phyloP scores from a whole-genome alignment of 2,888 invertebrate genomes.

The Elegia similella region DNA sequence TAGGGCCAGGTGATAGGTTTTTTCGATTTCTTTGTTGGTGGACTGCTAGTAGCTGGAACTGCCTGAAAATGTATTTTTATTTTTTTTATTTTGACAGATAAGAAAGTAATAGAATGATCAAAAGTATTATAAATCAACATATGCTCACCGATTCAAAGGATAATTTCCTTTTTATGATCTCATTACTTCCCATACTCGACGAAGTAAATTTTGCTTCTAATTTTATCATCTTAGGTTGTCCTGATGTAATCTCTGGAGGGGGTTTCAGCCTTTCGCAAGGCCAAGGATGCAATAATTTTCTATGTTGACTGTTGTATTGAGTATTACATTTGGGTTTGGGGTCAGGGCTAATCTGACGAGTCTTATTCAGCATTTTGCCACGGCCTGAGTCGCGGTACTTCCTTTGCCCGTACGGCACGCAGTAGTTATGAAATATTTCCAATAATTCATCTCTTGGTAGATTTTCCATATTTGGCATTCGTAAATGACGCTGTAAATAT shows the following conservation, averaged over 20 bases:
- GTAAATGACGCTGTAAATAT: slow-evolving; percentile 61
- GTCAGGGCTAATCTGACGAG: slow-evolving; percentile 53
- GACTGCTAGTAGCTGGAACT: slow-evolving; percentile 38
- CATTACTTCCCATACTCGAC: slow-evolving; percentile 27
- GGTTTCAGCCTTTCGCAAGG: slow-evolving; percentile 53
- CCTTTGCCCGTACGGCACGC: slow-evolving; percentile 72
- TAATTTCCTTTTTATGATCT: slow-evolving; percentile 58
- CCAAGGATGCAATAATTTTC: slow-evolving; percentile 33
- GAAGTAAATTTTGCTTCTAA: slow-evolving; percentile 42
- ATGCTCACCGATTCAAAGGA: slow-evolving; percentile 55
- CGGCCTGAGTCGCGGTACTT: slow-evolving; percentile 66
- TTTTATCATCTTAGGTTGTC: slow-evolving; percentile 67
- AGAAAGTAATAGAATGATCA: too few relatives aligned
- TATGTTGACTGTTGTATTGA: slow-evolving; percentile 29
- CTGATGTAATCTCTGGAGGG: slow-evolving; percentile 58
- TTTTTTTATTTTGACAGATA: too few relatives aligned
- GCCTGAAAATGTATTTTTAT: slow-evolving; percentile 42
- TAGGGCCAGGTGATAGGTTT: slow-evolving; percentile 70
- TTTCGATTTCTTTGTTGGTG: slow-evolving; percentile 58
- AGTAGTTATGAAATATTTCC: slow-evolving; percentile 67
- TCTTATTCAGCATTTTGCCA: slow-evolving; percentile 61
- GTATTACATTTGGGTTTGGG: slow-evolving; percentile 35
- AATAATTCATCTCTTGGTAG: slow-evolving; percentile 63
- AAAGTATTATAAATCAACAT: slow-evolving; percentile 12
- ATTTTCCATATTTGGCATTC: slow-evolving; percentile 48